A percentile compares a stretch with the other conserved stretches of the same genome.
Conservation (phyloP, 2,797 vertebrate genomes). For the Manis crassicaudata region DNA sequence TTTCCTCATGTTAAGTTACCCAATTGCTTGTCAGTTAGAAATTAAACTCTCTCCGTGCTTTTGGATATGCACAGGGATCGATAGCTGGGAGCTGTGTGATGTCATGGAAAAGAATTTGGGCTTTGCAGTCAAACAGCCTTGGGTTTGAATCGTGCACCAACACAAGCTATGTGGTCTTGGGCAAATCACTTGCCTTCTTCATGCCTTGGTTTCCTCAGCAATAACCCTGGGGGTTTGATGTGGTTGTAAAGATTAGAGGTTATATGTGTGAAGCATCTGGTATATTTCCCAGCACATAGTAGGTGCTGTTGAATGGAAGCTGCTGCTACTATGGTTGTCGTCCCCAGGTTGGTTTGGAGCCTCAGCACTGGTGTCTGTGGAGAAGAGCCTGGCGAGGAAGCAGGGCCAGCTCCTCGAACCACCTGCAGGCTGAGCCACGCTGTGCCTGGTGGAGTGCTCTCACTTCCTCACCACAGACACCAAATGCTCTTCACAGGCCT, state of each 20-base stretch:
- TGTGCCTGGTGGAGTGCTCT: background rate
- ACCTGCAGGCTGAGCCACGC: background rate
- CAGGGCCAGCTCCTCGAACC: background rate
- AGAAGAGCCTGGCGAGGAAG: background rate
- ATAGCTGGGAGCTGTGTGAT: background rate
- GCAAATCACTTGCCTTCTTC: background rate
- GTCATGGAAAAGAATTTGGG: background rate
- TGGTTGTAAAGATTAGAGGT: background rate
- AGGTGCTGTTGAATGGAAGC: background rate
- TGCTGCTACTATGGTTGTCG: accelerated
- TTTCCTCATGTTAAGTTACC: conserved; percentile 10
- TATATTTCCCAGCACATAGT: background rate
- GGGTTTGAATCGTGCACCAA: background rate
- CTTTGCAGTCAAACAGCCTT: background rate
- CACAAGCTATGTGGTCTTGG: background rate
- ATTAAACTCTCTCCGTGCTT: background rate
- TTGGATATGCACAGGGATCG: background rate
- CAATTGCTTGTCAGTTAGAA: background rate
- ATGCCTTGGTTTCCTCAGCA: background rate
- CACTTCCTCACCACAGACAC: background rate
- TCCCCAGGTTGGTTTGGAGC: background rate
- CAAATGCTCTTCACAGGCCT: no score
- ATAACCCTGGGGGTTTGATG: background rate
- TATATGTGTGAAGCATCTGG: background rate
- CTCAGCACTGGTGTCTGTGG: background rate